Evolutionary conservation across 2,797 vertebrate genomes (phyloP).

Genomic region (Pseudomugil tenellus): DNA sequence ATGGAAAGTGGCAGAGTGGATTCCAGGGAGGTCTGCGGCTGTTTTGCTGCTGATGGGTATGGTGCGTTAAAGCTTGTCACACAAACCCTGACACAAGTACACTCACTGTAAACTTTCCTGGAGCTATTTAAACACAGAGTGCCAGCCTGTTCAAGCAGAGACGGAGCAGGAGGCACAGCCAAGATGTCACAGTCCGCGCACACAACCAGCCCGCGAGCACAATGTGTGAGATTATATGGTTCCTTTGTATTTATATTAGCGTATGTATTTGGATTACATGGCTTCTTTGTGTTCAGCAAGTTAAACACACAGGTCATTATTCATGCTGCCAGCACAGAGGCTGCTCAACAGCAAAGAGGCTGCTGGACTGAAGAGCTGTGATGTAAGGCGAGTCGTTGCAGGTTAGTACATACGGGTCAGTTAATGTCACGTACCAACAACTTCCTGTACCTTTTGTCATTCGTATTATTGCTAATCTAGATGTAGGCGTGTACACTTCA

Average conservation of each 20-base stretch:
- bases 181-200: conserved; percentile 74
- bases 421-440: conserved; percentile 20
- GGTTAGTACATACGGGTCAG: conserved; percentile 57
- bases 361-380: conserved; percentile 47
- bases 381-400: conserved; percentile 70
- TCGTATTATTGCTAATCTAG: not conserved
- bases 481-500: not conserved
- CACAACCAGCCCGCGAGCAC: conserved; percentile 34
- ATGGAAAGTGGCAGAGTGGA: conserved; percentile 84
- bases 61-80: conserved; percentile 87
- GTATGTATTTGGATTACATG: conserved; percentile 87
- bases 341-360: conserved; percentile 64
- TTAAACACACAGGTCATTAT: conserved; percentile 83
- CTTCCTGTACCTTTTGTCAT: not conserved
- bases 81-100: conserved; percentile 85
- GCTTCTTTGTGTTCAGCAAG: conserved; percentile 82
- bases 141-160: conserved; percentile 82
- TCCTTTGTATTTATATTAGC: conserved; percentile 85
- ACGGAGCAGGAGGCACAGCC: conserved; percentile 72
- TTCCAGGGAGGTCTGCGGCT: conserved; percentile 86
- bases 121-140: conserved; percentile 87
- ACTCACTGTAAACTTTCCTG: conserved; percentile 87
- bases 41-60: conserved; percentile 83
- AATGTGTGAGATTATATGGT: conserved; percentile 74
- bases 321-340: conserved; percentile 73